A percentile compares a stretch with the other conserved stretches of the same genome.
phyloP scores from a whole-genome alignment of 2,888 invertebrate species.

The Trissolcus brochymenae region DNA sequence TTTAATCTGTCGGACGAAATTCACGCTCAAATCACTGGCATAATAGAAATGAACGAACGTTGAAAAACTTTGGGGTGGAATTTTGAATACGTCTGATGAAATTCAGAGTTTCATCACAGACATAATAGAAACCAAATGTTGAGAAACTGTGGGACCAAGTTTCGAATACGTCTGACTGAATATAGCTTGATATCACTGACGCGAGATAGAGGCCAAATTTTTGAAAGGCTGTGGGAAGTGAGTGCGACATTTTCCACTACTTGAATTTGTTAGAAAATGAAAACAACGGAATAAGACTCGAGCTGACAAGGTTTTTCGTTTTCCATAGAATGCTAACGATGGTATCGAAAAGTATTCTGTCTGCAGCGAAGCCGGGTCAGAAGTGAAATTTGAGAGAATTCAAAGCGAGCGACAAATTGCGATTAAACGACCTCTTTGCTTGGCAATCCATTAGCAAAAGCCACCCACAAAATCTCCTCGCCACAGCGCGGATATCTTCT shows the following conservation, averaged over 20 bases:
- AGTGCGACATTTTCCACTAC: background rate
- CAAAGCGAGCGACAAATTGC: slow-evolving; percentile 67
- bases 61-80: too few relatives aligned
- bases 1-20: background rate
- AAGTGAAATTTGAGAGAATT: slow-evolving; percentile 56
- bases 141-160: background rate
- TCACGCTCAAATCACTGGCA: background rate
- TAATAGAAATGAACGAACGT: background rate
- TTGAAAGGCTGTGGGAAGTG: too few relatives aligned
- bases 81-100: too few relatives aligned
- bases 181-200: slow-evolving; percentile 6
- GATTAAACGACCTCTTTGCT: slow-evolving; percentile 65
- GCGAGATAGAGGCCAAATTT: background rate
- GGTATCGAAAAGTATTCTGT: slow-evolving; percentile 39
- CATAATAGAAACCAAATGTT: background rate
- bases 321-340: slow-evolving; percentile 45
- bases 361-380: slow-evolving; percentile 23
- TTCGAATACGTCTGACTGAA: background rate
- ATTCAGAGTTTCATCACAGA: too few relatives aligned
- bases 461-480: slow-evolving; percentile 45
- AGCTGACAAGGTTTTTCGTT: slow-evolving; percentile 34
- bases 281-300: slow-evolving; percentile 26
- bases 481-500: slow-evolving; percentile 63
- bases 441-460: slow-evolving; percentile 69
- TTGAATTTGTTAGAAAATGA: slow-evolving; percentile 17